phyloP scores from a whole-genome alignment of 2,797 vertebrate genomes.

The Sebastolobus altivelis region DNA sequence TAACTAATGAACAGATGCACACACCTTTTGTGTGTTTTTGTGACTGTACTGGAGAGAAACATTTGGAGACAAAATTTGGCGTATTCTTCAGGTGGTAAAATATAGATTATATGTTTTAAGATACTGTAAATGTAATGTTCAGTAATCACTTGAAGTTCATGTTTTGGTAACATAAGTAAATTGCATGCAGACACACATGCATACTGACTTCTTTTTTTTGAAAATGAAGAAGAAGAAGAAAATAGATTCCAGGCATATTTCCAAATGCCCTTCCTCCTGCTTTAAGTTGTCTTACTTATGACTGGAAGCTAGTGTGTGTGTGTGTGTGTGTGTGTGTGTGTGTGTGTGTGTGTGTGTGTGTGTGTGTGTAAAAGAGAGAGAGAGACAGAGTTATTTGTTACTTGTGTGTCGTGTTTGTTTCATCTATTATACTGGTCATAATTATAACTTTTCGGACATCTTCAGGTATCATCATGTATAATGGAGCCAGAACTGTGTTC shows the following conservation, averaged over 20 bases:
- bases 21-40: neutral
- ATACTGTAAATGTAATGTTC: neutral
- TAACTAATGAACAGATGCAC: neutral
- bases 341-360: slow-evolving; percentile 1
- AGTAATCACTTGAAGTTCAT: neutral
- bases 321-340: slow-evolving; percentile 7
- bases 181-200: slow-evolving; percentile 3
- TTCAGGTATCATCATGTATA: neutral
- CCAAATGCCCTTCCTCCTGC: slow-evolving; percentile 26
- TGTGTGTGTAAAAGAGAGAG: neutral
- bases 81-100: neutral
- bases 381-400: neutral
- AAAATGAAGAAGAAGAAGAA: neutral
- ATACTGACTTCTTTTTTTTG: neutral
- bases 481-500: neutral
- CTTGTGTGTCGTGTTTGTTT: neutral
- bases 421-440: neutral
- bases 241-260: slow-evolving; percentile 75
- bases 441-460: neutral
- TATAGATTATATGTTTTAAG: neutral
- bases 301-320: slow-evolving; percentile 19
- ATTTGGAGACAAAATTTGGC: neutral
- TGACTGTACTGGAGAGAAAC: neutral
- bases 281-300: slow-evolving; percentile 35
- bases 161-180: slow-evolving; percentile 33